These are phyloP conservation scores for Gymnocephalus cernua DNA, from an alignment of 2,113 vertebrate species.

Conservation along the genomic window DNA sequence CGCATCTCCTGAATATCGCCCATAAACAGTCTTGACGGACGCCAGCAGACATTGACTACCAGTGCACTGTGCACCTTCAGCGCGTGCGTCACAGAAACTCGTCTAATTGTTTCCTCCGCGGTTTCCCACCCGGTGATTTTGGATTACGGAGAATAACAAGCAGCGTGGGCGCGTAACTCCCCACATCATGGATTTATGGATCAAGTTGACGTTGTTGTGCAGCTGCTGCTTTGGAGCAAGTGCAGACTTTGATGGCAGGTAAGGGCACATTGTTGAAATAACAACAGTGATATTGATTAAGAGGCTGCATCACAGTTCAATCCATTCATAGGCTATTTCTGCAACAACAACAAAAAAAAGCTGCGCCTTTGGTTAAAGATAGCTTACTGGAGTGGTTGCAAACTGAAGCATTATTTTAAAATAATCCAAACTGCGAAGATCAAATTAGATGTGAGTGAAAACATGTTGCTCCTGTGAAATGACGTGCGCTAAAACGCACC, in stretches of 20 bases:
- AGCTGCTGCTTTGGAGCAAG: conserved; percentile 83
- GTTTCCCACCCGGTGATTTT: conserved; percentile 6
- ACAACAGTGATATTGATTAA: background rate
- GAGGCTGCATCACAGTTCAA: background rate
- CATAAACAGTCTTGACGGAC: conserved; percentile 50
- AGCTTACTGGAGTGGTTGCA: background rate
- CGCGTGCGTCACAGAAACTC: conserved; percentile 34
- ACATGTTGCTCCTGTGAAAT: conserved; percentile 45
- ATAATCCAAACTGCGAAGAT: background rate
- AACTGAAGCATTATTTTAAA: background rate
- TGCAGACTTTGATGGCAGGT: conserved; percentile 93
- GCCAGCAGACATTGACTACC: conserved; percentile 29
- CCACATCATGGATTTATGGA: conserved; percentile 81
- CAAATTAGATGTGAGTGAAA: conserved; percentile 3
- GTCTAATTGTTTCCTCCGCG: conserved; percentile 13
- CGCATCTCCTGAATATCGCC: conserved; percentile 40
- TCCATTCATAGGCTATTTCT: background rate
- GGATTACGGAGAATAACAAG: conserved; percentile 54
- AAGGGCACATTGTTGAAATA: conserved; percentile 54
- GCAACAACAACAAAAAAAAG: background rate
- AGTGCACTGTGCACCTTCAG: conserved; percentile 33
- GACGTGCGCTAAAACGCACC: background rate
- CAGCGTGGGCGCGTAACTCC: conserved; percentile 36
- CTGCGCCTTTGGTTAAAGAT: background rate
- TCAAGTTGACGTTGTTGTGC: conserved; percentile 83